Conservation (phyloP, 2,113 vertebrate species). For the Oryctolagus cuniculus region DNA sequence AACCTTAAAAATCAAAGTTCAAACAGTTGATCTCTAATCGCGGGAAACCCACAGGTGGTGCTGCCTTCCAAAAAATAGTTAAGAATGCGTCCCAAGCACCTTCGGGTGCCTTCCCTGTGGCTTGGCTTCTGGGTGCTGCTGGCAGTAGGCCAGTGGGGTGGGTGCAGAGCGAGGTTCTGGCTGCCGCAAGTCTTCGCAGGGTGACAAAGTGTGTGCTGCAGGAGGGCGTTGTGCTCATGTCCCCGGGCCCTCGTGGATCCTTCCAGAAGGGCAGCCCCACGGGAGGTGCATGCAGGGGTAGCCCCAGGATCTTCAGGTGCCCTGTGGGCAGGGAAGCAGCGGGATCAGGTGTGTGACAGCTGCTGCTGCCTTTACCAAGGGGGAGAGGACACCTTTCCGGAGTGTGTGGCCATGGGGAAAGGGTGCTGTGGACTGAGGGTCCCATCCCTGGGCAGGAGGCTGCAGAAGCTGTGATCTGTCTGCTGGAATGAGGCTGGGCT, state of each 20-base stretch:
- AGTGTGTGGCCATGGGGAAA: background rate
- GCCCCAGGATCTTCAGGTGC: background rate
- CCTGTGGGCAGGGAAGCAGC: background rate
- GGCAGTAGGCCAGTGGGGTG: background rate
- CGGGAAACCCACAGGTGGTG: constrained; percentile 21
- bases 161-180: accelerated
- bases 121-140: accelerated
- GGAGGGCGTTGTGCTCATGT: too few species aligned
- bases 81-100: background rate
- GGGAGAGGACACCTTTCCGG: background rate
- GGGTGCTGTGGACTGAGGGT: accelerated
- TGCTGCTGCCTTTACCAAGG: background rate
- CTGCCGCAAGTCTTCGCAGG: too few species aligned
- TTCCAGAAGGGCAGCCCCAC: too few species aligned
- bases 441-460: accelerated
- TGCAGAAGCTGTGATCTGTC: accelerated
- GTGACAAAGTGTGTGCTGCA: background rate
- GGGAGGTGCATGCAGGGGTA: accelerated
- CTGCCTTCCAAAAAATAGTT: background rate
- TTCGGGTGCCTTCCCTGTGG: background rate
- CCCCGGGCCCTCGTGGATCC: background rate
- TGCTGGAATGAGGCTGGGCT: background rate
- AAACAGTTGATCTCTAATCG: constrained; percentile 16
- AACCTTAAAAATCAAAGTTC: background rate
- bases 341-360: background rate